Evolutionary conservation across 2,888 invertebrate species (phyloP).

Genomic region (Eristalis intricaria): DNA sequence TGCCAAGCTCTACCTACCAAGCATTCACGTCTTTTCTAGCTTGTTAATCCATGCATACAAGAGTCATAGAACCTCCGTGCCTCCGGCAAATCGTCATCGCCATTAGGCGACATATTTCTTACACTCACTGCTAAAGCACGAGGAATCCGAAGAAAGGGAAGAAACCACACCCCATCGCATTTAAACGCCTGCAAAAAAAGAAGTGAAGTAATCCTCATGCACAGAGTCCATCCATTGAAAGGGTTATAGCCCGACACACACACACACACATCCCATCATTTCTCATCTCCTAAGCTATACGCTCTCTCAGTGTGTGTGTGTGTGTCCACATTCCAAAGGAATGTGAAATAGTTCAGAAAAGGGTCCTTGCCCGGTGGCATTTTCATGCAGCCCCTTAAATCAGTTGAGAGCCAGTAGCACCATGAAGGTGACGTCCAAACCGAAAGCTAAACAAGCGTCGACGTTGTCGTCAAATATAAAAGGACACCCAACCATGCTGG

Average conservation of each 20-base stretch:
- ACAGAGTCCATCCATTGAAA: slow-evolving; percentile 10
- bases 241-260: not conserved
- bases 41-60: slow-evolving; percentile 20
- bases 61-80: slow-evolving; percentile 5
- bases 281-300: slow-evolving; percentile 39
- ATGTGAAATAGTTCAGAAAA: slow-evolving; percentile 64
- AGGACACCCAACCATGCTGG: slow-evolving; percentile 25
- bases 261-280: slow-evolving; percentile 38
- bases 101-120: slow-evolving; percentile 40
- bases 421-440: slow-evolving; percentile 52
- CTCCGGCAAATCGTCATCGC: slow-evolving; percentile 36
- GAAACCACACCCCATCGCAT: slow-evolving; percentile 11
- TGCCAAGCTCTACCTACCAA: slow-evolving; percentile 5
- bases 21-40: slow-evolving; percentile 8
- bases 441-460: slow-evolving; percentile 43
- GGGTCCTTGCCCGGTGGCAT: slow-evolving; percentile 63
- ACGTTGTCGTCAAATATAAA: slow-evolving; percentile 8
- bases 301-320: slow-evolving; percentile 13
- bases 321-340: slow-evolving; percentile 50
- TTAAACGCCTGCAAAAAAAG: slow-evolving; percentile 10
- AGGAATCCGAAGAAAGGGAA: not conserved
- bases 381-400: slow-evolving; percentile 38
- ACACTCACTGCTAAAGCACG: not conserved
- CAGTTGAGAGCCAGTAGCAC: slow-evolving; percentile 23
- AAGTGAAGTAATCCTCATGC: not conserved